Base-by-base conservation (phyloP, 2,888 invertebrate genomes). In the Odiellus spinosus region DNA sequence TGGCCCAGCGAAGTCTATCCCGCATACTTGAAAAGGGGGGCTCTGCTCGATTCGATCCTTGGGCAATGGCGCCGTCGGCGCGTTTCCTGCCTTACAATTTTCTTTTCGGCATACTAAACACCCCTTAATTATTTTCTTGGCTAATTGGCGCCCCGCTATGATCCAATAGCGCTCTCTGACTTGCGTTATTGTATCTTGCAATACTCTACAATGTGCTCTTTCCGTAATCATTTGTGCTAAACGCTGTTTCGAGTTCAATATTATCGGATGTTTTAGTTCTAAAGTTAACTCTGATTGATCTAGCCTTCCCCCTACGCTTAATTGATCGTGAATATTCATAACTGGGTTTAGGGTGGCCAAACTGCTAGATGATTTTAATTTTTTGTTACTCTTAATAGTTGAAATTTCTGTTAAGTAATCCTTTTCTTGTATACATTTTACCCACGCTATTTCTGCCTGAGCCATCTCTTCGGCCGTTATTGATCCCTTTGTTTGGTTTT, bases 1-100 rank as follows among this genome's bases (percentile, higher is more conserved):
- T 26, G 26, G 26, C 26, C 42, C 42, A 42, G 42, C 42, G 5
- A 42, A 42, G 26, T 42, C 32, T 3, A 42, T 21, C 26, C 42
- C 42, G 17, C 32, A 32, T 3, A 33, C 14, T n/a, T 21, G 5
- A 14, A 42, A 42, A 2, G 42, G 42, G 12, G 42, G 5, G 1
- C n/a, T 15, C 20, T n/a, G 42, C 5, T 12, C 14, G 3, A 42
- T 18, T 6, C 42, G 5, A 11, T 42, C 42, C n/a, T n/a, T n/a
- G 10, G 42, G 21, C 10, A 42, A 32, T 15, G 42, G 42, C 1
- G 21, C 21, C 14, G 26, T 26, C 4, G 26, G 26, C 21, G 14
- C 42, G 32, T 14, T 14, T 26, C 20, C n/a, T 4, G 14, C 33
- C 4, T n/a, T 14, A 32, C 14, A 42, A 15, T 33, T 42, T 42